Conservation (phyloP, 2,888 invertebrate species). For the Hypselothyrea guttata region DNA sequence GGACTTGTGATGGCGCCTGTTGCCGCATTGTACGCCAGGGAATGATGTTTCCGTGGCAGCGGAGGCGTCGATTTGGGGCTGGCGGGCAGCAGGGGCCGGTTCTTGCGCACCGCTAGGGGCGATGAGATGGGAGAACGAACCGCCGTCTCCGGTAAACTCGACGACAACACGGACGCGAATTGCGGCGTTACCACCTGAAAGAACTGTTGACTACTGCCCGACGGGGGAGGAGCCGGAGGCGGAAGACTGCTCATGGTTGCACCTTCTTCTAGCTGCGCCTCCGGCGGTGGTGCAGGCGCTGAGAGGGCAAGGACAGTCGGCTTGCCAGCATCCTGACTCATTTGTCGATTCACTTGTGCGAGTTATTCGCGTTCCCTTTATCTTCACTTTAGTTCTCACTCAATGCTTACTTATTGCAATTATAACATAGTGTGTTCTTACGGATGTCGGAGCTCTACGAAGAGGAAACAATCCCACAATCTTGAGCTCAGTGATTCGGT, state of each 20-base stretch:
- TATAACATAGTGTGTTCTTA: no score
- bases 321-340: constrained; percentile 80
- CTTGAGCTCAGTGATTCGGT: no score
- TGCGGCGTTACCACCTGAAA: constrained; percentile 78
- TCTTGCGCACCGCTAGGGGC: constrained; percentile 72
- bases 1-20: constrained; percentile 70
- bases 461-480: no score
- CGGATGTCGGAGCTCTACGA: constrained; percentile 1
- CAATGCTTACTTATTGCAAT: no score
- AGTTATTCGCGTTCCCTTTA: constrained; percentile 33
- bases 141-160: constrained; percentile 70
- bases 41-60: constrained; percentile 70
- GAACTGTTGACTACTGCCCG: constrained; percentile 63
- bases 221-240: constrained; percentile 60
- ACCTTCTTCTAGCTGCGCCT: constrained; percentile 44
- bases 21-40: constrained; percentile 72
- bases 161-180: constrained; percentile 70
- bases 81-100: constrained; percentile 61
- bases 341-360: constrained; percentile 44
- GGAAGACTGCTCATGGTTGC: constrained; percentile 34
- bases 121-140: constrained; percentile 78
- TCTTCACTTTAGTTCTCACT: no score
- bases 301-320: constrained; percentile 15
- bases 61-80: constrained; percentile 80
- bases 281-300: constrained; percentile 27